phyloP scores from a whole-genome alignment of 2,888 invertebrate genomes.

The Horisme vitalbata region DNA sequence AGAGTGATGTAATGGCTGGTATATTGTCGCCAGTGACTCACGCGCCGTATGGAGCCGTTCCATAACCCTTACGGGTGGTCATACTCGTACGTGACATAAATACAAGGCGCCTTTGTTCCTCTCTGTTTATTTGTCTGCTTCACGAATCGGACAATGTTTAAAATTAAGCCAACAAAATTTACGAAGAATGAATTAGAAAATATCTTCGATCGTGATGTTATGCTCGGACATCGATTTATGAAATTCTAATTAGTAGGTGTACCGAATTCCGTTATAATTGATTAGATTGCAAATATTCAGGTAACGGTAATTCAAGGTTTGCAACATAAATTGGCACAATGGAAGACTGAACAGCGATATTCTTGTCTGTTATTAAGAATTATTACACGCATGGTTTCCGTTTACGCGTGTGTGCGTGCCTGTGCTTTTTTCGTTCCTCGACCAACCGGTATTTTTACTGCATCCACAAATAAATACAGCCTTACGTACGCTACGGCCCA shows the following conservation, averaged over 20 bases:
- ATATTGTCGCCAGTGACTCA: conserved; percentile 41
- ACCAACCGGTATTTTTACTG: conserved; percentile 51
- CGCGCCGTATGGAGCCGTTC: conserved; percentile 38
- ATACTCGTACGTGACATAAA: conserved; percentile 42
- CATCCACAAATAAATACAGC: conserved; percentile 51
- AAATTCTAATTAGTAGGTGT: conserved; percentile 38
- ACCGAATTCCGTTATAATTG: conserved; percentile 41
- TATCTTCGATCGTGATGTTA: background rate
- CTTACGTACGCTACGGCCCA: conserved; percentile 40
- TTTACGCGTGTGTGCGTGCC: conserved; percentile 29
- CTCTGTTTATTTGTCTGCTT: conserved; percentile 17
- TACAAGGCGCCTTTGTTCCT: conserved; percentile 29
- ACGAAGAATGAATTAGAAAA: conserved; percentile 5
- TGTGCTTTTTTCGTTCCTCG: conserved; percentile 39
- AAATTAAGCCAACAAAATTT: background rate
- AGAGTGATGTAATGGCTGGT: conserved; percentile 39
- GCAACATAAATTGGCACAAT: conserved; percentile 32
- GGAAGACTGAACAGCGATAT: conserved; percentile 26
- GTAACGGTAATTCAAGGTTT: conserved; percentile 36
- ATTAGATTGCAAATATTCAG: conserved; percentile 37
- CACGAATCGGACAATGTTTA: conserved; percentile 7
- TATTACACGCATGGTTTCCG: conserved; percentile 37
- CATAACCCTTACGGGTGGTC: conserved; percentile 41
- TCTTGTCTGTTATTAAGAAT: conserved; percentile 36
- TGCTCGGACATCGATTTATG: conserved; percentile 17